Base-by-base conservation (phyloP, 2,888 invertebrate genomes). In the Agonopterix arenella region DNA sequence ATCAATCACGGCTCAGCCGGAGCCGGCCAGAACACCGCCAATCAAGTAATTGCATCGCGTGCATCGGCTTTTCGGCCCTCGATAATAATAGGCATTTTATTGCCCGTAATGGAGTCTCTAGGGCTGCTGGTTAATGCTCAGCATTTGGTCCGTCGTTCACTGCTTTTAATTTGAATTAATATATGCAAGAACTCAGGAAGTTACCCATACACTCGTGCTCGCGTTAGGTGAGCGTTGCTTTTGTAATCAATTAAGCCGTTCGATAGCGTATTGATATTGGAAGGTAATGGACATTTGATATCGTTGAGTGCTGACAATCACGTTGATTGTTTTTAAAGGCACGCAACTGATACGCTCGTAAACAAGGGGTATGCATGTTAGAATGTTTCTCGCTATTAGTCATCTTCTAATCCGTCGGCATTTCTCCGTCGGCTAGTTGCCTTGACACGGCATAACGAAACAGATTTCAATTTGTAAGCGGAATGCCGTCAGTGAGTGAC, bases 21-120 rank as follows among this genome's bases (percentile, higher is more conserved):
- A 74, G 66, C 73, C 69, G 65, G 64, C 83, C 88, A 85, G 86
- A 85, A 79, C 84, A 82, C 83, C 80, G 79, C 85, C 86, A 89
- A 88, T 89, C 88, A 89, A 84, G 85, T 88, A 85, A 89, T 88
- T 89, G 88, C 88, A 88, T 89, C 85, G 88, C 88, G 88, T 89
- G 88, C 88, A 88, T 86, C 84, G 81, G 83, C 80, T 85, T 88
- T 89, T 88, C 81, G 85, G 81, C 84, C 84, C 86, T 85, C 84
- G 86, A 86, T 86, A 86, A 88, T 88, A 88, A 89, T 86, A 86
- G 86, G 83, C 86, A 88, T 89, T 89, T 89, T 86, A 89, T 88
- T 86, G 80, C 84, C 78, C 70, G 76, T 89, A 88, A 89, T 89
- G 84, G 82, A 89, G 88, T 89, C 88, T 89, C 88, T 86, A 86